phyloP scores from a whole-genome alignment of 1,140 invertebrate genomes.

The Anagrus nilaparvatae region DNA sequence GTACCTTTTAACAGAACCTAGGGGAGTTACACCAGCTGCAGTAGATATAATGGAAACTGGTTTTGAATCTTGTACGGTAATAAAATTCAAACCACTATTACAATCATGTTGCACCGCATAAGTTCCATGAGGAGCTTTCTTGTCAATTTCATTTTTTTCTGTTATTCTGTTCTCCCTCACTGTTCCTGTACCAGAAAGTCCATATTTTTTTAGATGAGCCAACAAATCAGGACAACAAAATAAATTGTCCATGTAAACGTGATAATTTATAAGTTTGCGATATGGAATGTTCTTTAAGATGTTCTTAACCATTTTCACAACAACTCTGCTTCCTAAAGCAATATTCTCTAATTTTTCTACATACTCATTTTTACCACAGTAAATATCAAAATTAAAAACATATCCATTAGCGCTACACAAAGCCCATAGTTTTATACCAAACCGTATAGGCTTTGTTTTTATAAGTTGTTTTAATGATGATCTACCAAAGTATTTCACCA shows the following conservation, averaged over 20 bases:
- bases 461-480: conserved; percentile 10
- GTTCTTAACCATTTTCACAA: conserved; percentile 3
- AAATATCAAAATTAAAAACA: conserved; percentile 8
- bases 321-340: conserved; percentile 1
- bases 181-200: conserved; percentile 11
- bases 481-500: conserved; percentile 5
- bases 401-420: conserved; percentile 4
- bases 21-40: conserved; percentile 12
- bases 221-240: conserved; percentile 5
- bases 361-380: neutral
- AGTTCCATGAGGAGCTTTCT: conserved; percentile 13
- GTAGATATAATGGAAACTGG: conserved; percentile 16
- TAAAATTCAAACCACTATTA: conserved; percentile 18
- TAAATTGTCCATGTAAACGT: conserved; percentile 15
- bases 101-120: conserved; percentile 12
- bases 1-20: conserved; percentile 6
- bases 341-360: too few relatives aligned
- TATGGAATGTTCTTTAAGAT: neutral
- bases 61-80: conserved; percentile 17
- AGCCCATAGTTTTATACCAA: conserved; percentile 12
- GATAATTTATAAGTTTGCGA: neutral
- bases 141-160: conserved; percentile 15
- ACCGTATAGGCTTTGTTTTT: conserved; percentile 8
- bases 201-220: conserved; percentile 13
- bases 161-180: conserved; percentile 14